Base-by-base conservation (phyloP, 2,113 vertebrate genomes). In the Clarias batrachus region DNA sequence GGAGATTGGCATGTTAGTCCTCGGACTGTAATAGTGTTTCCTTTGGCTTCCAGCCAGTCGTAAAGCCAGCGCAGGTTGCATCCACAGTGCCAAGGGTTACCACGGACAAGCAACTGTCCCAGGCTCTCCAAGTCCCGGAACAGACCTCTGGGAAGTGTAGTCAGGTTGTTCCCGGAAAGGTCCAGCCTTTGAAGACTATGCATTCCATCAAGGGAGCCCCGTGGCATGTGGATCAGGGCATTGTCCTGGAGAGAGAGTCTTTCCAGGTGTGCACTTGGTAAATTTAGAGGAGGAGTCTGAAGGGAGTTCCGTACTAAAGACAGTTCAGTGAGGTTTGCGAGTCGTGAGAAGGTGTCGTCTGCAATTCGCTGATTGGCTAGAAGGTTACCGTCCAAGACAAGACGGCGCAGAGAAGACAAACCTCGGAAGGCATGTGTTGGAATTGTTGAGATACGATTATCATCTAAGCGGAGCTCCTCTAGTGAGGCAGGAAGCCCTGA, bases 41-140 rank as follows among this genome's bases (percentile, higher is more conserved):
- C 96, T 0, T 96, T 93, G 0, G 95, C 94, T 54, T 93, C 95
- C 52, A 98, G 93, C 98, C 98, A 99, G 91, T 97, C 97, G 71
- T 96, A 91, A 37, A 98, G 92, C 98, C 98, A 99, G 16, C 96
- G 94, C 89, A 99, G 92, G 92, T 95, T 97, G 1, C 98, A 99
- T 33, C 97, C 96, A n/a, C 98, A 99, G 89, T 97, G 96, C 98
- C 98, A 99, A 8, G 97, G 97, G 92, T 99, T 99, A 86, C 97
- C 98, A 0, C 97, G 90, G 33, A 97, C 93, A 48, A 97, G 94
- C 54, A 99, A 92, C 90, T 98, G 97, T 1, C 94, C 96, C 65
- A 99, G 87, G 80, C 88, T 96, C 0, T 97, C 97, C 88, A 99
- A 86, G 41, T 97, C 97, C 1, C 97, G 96, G 77, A 99, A 98